Percentiles rank a stretch among this genome's conserved stretches.
phyloP scores from a whole-genome alignment of 2,797 vertebrate genomes.

The Coranthus polyacanthus region DNA sequence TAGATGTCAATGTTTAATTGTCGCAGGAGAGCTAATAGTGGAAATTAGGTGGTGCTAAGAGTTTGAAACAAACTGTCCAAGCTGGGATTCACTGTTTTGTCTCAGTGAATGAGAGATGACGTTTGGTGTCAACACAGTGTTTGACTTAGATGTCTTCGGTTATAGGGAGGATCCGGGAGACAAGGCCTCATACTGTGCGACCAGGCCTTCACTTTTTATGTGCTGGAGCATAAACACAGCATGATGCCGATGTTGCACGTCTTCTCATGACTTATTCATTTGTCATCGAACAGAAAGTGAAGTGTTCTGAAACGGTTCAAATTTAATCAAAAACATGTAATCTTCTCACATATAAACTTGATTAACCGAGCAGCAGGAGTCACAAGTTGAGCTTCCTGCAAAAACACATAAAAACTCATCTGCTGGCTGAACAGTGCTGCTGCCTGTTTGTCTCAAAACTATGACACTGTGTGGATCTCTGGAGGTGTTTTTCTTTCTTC shows the following conservation, averaged over 20 bases:
- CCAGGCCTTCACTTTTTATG: not conserved
- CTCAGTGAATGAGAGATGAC: not conserved
- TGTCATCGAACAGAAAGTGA: not conserved
- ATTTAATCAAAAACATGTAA: constrained; percentile 23
- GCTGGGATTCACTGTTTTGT: no score
- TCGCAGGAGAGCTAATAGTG: no score
- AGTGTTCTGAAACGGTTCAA: not conserved
- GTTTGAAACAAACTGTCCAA: no score
- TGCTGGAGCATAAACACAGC: not conserved
- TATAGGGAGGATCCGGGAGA: constrained; percentile 4
- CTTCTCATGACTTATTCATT: not conserved
- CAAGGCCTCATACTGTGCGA: not conserved
- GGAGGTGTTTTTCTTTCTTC: not conserved
- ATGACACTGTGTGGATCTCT: not conserved
- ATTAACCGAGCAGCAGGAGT: constrained; percentile 23
- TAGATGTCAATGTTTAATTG: no score
- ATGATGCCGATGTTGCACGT: not conserved
- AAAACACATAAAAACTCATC: constrained; percentile 11
- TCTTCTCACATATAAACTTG: not conserved
- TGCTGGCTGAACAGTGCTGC: not conserved
- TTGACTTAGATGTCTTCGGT: not conserved
- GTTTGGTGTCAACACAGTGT: not conserved
- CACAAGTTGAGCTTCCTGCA: not conserved
- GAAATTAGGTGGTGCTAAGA: no score
- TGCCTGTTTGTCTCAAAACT: not conserved